phyloP scores from a whole-genome alignment of 2,797 vertebrate genomes.

The Loriculus beryllinus region DNA sequence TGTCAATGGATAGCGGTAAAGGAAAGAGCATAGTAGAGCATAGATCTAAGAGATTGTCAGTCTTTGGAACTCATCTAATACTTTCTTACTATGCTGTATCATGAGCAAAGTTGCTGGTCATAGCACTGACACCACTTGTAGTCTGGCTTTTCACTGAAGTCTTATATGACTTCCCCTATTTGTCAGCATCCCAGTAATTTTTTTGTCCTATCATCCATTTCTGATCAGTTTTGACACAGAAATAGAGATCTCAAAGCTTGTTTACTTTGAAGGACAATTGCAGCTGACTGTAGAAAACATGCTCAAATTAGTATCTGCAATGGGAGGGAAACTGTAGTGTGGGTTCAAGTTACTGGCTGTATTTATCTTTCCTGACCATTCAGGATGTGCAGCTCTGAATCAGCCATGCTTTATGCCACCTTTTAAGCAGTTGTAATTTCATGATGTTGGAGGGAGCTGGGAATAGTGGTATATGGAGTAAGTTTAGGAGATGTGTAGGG shows the following conservation, averaged over 20 bases:
- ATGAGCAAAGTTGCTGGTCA: neutral
- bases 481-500: neutral
- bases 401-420: neutral
- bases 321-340: neutral
- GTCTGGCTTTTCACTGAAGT: neutral
- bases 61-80: neutral
- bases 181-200: neutral
- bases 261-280: neutral
- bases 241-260: neutral
- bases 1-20: neutral
- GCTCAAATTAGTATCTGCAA: neutral
- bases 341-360: neutral
- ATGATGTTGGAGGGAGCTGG: neutral
- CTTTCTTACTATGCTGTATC: neutral
- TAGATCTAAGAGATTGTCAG: neutral
- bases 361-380: neutral
- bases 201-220: neutral
- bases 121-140: neutral
- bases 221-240: neutral
- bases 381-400: neutral
- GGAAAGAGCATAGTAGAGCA: neutral
- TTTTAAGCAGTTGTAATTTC: neutral
- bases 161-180: neutral
- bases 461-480: neutral
- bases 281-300: neutral